These are phyloP conservation scores for Nycticryphes semicollaris DNA, from an alignment of 2,113 vertebrate species.

Conservation along the genomic window DNA sequence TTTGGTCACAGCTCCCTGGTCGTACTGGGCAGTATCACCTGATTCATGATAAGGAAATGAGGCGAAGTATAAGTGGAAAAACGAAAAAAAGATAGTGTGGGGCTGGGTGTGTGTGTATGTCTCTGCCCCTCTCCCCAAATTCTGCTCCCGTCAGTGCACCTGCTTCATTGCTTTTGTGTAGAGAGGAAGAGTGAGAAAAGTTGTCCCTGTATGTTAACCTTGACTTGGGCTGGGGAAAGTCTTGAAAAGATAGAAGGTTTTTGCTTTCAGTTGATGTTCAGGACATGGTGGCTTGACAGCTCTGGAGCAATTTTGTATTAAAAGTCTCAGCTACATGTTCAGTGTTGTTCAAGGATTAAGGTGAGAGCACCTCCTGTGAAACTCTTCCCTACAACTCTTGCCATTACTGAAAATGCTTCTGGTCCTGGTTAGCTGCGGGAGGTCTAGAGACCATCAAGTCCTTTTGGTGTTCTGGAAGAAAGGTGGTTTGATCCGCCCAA, in stretches of 20 bases:
- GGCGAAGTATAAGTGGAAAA: background rate
- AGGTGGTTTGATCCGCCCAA: background rate
- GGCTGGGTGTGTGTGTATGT: background rate
- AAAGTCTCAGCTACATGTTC: background rate
- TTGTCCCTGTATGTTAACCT: background rate
- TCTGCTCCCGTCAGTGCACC: background rate
- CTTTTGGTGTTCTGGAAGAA: background rate
- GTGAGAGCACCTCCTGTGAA: background rate
- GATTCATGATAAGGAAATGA: background rate
- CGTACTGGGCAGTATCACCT: background rate
- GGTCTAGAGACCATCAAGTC: background rate
- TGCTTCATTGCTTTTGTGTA: background rate
- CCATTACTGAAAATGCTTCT: background rate
- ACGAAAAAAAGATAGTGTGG: fast-evolving
- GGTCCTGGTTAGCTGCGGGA: background rate
- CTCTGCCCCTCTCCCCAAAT: background rate
- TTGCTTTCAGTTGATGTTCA: background rate
- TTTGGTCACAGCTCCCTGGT: background rate
- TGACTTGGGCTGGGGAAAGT: background rate
- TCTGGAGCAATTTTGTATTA: background rate
- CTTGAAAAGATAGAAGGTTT: background rate
- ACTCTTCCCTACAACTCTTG: background rate
- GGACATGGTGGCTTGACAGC: background rate
- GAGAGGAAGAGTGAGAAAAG: background rate
- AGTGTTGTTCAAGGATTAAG: background rate